Conservation (phyloP, 2,113 vertebrate genomes). For the Lepisosteus osseus region DNA sequence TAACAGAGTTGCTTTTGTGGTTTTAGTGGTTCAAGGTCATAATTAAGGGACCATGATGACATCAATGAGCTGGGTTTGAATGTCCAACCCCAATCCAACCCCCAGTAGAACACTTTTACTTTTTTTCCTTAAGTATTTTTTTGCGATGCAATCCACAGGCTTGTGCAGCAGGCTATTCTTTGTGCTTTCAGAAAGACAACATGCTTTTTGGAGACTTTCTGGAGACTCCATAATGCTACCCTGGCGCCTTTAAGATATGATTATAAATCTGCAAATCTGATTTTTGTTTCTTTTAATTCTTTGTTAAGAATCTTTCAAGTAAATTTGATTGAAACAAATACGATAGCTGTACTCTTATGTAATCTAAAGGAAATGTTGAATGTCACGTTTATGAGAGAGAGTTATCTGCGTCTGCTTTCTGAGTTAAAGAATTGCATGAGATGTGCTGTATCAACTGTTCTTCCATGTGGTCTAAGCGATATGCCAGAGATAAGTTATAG, state of each 20-base stretch:
- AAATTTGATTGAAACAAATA: neutral
- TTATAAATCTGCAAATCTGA: conserved; percentile 71
- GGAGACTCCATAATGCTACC: conserved; percentile 61
- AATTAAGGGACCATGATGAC: conserved; percentile 44
- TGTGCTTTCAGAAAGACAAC: conserved; percentile 33
- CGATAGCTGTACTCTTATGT: conserved; percentile 47
- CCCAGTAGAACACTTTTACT: conserved; percentile 49
- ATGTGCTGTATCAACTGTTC: conserved; percentile 51
- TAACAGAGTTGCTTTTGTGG: conserved; percentile 14
- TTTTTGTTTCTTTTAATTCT: conserved; percentile 47
- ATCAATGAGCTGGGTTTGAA: conserved; percentile 34
- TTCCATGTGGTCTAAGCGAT: conserved; percentile 64
- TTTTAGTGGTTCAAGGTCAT: neutral
- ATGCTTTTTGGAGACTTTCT: conserved; percentile 43
- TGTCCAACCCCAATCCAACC: conserved; percentile 19
- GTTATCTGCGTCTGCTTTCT: conserved; percentile 42
- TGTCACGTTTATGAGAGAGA: conserved; percentile 41
- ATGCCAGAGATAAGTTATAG: conserved; percentile 43
- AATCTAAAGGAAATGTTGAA: conserved; percentile 50
- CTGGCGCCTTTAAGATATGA: conserved; percentile 70
- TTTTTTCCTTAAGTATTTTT: conserved; percentile 32
- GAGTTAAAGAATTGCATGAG: conserved; percentile 42
- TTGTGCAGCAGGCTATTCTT: conserved; percentile 21
- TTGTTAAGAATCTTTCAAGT: conserved; percentile 12
- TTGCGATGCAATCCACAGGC: conserved; percentile 35